Conservation (phyloP, 2,113 vertebrate genomes). For the Microcebus jonahi region DNA sequence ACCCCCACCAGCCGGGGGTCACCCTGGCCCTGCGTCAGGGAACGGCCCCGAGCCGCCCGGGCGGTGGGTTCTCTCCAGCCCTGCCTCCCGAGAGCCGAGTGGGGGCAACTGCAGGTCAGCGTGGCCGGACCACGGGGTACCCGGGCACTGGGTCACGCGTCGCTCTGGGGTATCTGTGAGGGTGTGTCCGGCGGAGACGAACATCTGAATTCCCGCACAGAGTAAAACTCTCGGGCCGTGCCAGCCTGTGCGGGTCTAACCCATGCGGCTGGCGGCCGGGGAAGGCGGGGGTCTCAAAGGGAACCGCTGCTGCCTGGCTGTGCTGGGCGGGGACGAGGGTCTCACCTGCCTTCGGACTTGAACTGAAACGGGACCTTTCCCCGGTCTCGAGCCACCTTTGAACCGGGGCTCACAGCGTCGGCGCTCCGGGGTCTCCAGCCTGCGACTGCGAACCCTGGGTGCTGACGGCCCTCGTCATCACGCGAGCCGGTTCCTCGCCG, state of each 20-base stretch:
- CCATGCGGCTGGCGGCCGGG: accelerated
- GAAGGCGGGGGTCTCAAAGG: neutral
- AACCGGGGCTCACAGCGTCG: accelerated
- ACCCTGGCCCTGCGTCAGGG: accelerated
- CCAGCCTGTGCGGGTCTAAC: neutral
- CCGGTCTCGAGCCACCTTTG: neutral
- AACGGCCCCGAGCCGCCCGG: neutral
- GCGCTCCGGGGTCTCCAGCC: neutral
- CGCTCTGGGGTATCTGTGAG: too few relatives aligned
- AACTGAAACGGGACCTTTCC: too few relatives aligned
- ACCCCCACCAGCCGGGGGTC: neutral
- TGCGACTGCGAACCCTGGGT: too few relatives aligned
- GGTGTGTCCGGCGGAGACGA: neutral
- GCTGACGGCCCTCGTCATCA: neutral
- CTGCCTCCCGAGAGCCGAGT: neutral
- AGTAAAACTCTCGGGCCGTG: accelerated
- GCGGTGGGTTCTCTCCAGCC: accelerated
- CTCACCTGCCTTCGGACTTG: too few relatives aligned
- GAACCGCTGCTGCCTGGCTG: accelerated
- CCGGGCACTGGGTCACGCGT: neutral
- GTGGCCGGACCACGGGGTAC: accelerated
- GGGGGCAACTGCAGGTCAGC: accelerated
- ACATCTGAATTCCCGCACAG: accelerated
- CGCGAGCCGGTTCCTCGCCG: accelerated
- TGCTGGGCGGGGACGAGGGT: neutral